Base-by-base conservation (phyloP, 2,113 vertebrate genomes). In the Bungarus multicinctus region DNA sequence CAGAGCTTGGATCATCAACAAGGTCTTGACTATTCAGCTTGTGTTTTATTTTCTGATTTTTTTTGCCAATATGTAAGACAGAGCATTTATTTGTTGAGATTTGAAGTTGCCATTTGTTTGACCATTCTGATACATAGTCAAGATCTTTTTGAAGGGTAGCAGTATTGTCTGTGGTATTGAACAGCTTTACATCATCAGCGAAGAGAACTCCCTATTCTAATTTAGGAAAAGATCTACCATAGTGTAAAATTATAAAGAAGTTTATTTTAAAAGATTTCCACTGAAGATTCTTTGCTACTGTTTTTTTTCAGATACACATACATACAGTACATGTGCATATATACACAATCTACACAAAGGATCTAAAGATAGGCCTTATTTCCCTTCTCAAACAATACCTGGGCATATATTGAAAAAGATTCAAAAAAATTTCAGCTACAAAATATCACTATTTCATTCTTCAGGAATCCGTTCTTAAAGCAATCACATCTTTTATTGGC, bases 241-340 rank as follows among this genome's bases (percentile, higher is more conserved):
- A 39, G 30, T 60, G 16, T 86, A 53, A 4, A 94, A 91, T 87
- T 91, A 89, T 91, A 93, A 58, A 7, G 85, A 81, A 25, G 90
- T 89, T 93, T 88, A 69, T 47, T 93, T 94, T 34, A 58, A 87
- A 87, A 50, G 53, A 92, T 93, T 95, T 93, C 91, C 88, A 87
- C 45, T 89, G 34, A 95, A 94, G 93, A 91, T 87, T 92, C 4
- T 30, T 85, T 69, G 91, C 93, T 93, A 90, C 27, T 89, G 47
- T 93, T 93, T 57, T 45, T 14, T 22, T 27, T 57, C 7, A 27
- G 85, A 5, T 81, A 81, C 3, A 81, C 18, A 22, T 8, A 81
- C 69, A 39, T 81, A 39, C 34, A 81, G 22, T 81, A 39, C 34
- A 81, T 81, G 69, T 8, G 18, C 6, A 2, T 69, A 90, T 50